phyloP scores from a whole-genome alignment of 2,888 invertebrate species.

The Nomada ferruginata region DNA sequence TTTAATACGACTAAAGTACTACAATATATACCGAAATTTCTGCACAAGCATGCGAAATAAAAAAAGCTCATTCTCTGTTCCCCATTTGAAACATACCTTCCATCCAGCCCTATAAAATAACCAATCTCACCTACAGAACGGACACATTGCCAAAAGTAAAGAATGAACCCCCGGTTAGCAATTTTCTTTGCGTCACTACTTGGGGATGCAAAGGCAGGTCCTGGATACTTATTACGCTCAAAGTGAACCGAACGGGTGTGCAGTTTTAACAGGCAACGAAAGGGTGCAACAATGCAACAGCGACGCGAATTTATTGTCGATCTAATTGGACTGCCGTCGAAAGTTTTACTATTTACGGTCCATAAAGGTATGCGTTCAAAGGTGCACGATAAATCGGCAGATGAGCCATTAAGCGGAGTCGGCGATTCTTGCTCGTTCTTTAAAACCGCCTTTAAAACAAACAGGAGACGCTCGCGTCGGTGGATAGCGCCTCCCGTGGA shows the following conservation, averaged over 20 bases:
- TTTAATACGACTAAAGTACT: no score
- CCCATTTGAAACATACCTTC: no score
- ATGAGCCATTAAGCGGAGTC: constrained; percentile 75
- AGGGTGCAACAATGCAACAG: constrained; percentile 56
- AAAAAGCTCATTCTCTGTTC: no score
- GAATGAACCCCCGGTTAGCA: not conserved
- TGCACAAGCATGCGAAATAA: no score
- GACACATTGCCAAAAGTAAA: not conserved
- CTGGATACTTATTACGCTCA: constrained; percentile 5
- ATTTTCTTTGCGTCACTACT: not conserved
- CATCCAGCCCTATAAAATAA: no score
- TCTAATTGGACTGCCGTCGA: constrained; percentile 76
- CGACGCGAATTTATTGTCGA: constrained; percentile 63
- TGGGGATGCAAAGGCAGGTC: no score
- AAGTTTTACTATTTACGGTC: constrained; percentile 77
- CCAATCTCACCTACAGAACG: no score
- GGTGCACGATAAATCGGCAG: constrained; percentile 75
- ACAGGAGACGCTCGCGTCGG: constrained; percentile 59
- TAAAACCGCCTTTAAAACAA: constrained; percentile 72
- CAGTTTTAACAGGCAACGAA: not conserved
- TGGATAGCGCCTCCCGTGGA: constrained; percentile 48
- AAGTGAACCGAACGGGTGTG: not conserved
- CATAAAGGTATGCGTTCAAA: constrained; percentile 73
- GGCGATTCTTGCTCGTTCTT: constrained; percentile 65
- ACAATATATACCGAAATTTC: no score